Conservation (phyloP, 2,797 vertebrate genomes). For the Varecia variegata region DNA sequence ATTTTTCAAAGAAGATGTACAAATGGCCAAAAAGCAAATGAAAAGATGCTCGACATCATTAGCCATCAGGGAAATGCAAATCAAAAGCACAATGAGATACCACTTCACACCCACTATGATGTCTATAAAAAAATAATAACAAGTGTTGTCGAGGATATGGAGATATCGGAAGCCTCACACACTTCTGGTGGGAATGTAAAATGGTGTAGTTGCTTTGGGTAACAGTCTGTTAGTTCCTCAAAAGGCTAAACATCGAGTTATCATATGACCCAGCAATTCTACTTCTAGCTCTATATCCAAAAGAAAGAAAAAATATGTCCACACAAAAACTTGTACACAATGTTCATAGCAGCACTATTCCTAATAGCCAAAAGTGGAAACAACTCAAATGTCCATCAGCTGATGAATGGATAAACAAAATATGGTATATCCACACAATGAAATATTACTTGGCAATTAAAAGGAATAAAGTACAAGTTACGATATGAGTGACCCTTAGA, state of each 20-base stretch:
- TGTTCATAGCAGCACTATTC: background rate
- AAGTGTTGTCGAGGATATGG: background rate
- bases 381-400: background rate
- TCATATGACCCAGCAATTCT: background rate
- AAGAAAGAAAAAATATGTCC: background rate
- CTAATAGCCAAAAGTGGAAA: slow-evolving; percentile 8
- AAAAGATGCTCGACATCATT: background rate
- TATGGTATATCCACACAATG: background rate
- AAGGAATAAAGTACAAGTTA: background rate
- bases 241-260: background rate
- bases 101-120: background rate
- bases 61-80: background rate
- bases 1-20: slow-evolving; percentile 17
- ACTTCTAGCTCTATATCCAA: background rate
- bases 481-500: background rate
- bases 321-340: background rate
- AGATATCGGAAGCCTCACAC: background rate
- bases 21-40: background rate
- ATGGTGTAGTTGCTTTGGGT: background rate
- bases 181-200: slow-evolving; percentile 35
- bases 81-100: background rate
- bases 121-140: background rate
- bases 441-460: background rate
- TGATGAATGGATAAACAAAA: background rate
- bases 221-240: background rate